Evolutionary conservation across 2,113 vertebrate species (phyloP), one percentile per base, ranked within the genome.

Genomic region (Okapia johnstoni): DNA sequence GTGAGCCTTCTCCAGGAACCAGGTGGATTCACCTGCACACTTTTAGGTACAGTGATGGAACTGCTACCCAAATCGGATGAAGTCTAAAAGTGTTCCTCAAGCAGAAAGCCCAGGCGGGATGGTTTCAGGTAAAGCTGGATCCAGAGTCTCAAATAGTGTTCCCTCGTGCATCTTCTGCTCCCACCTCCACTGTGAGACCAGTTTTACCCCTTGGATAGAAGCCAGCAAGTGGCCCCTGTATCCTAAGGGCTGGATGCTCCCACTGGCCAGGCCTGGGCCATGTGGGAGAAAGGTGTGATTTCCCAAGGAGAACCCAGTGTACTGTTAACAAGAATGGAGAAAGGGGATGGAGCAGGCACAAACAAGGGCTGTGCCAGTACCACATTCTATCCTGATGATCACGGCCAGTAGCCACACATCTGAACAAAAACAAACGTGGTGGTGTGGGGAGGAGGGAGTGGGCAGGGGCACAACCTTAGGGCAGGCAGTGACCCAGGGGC

Each of bases 381-480:
- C 2, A 3, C 0, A 0, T 19, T 25, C 57, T 15, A 7, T n/a
- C 61, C 85, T 12, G 12, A 7, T 2, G 28, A 13, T 5, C 54
- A 61, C 16, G 26, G 76, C 48, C 28, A 55, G 66, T 60, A 60
- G 50, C 57, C 46, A 13, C 50, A 19, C 30, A 25, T n/a, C 54
- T 76, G 87, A 46, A 76, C 73, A 55, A 66, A 55, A 2, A 12
- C 70, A 55, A 30, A 57, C 3, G 70, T 40, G 36, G n/a, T 1
- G 0, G 36, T 28, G 3, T 0, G 2, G 40, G 17, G 36, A 19
- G 5, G 28, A 10, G 7, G 5, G 15, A 11, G 43, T 10, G 15
- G 40, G 54, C 13, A 1, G 50, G 5, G 14, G 30, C 11, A 21
- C 43, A 26, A 33, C 12, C 90, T 66, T 7, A 0, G n/a, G 10